Evolutionary conservation across 2,113 vertebrate genomes (phyloP), one percentile per base, ranked within the genome.

Genomic region (Mastomys natalensis): DNA sequence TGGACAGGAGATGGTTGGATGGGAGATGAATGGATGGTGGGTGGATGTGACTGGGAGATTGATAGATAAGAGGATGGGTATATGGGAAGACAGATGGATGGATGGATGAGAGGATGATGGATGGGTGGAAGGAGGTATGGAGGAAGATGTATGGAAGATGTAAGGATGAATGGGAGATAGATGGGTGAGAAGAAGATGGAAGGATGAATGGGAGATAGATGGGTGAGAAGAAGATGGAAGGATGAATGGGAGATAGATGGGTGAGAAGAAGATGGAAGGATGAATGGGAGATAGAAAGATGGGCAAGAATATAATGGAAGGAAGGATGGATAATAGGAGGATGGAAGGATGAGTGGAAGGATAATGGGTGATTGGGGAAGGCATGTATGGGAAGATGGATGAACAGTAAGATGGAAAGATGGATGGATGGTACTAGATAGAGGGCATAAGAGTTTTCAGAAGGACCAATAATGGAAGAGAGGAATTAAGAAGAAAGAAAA

Each of bases 391-490:
- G n/a, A 43, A 45, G 2, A 29, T 55, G 37, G 53, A 51, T 45
- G 43, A 68, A 68, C 13, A 68, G 40, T 26, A 9, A 34, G 24
- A 48, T 26, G 10, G 7, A 40, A 31, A 12, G 11, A 31, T 15
- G 6, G 53, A 12, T 15, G 3, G 34, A 48, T 11, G 58, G 58
- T 55, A 43, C 45, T 94, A 2, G 40, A 74, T 8, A 34, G 73
- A 91, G 24, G 3, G 1, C 29, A 24, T 40, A 48, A 87, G 31
- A 51, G 8, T 45, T 45, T 74, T 21, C 19, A 31, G 76, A 78
- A 87, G n/a, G 88, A 93, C 21, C 85, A n/a, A 62, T 48, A 91
- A 45, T 91, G 58, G 40, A 81, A 93, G 94, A 94, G 34, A 80
- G 29, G 31, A 24, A 89, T 60, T 55, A 45, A 40, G 37, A 26